These are phyloP conservation scores for Desmophyllum pertusum DNA, from an alignment of 92 coral and sea anemone species.

Conservation along the genomic window DNA sequence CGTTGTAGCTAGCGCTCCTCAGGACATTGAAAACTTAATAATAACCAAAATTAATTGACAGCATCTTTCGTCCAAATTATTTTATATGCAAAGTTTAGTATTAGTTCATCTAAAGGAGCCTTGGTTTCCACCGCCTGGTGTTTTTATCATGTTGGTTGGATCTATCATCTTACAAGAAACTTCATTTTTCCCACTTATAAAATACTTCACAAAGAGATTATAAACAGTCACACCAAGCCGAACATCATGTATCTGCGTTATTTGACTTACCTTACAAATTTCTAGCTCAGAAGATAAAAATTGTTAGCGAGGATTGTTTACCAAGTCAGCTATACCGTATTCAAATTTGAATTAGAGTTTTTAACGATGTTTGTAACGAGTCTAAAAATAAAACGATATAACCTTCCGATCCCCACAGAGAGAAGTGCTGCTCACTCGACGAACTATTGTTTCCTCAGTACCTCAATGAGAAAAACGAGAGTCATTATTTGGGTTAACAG, in stretches of 20 bases:
- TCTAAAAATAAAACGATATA: neutral
- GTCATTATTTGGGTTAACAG: neutral
- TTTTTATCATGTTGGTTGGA: neutral
- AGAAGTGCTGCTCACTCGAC: neutral
- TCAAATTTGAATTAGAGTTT: neutral
- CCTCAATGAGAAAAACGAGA: neutral
- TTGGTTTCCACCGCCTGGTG: neutral
- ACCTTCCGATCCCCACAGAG: neutral
- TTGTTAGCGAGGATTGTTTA: neutral
- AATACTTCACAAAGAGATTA: neutral
- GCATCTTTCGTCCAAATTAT: too few relatives aligned
- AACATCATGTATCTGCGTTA: too few relatives aligned
- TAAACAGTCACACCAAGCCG: too few relatives aligned
- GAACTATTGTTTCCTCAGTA: neutral
- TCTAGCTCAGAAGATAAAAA: neutral
- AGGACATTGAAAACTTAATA: neutral
- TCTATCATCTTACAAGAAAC: neutral
- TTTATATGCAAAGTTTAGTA: too few relatives aligned
- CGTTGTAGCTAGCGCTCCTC: neutral
- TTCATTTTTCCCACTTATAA: too few relatives aligned
- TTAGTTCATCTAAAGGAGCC: too few relatives aligned
- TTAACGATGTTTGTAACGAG: neutral
- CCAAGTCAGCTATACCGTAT: neutral
- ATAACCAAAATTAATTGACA: neutral
- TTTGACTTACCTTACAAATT: neutral